Conservation (phyloP, 2,797 vertebrate species). For the Triplophysa bombifrons region DNA sequence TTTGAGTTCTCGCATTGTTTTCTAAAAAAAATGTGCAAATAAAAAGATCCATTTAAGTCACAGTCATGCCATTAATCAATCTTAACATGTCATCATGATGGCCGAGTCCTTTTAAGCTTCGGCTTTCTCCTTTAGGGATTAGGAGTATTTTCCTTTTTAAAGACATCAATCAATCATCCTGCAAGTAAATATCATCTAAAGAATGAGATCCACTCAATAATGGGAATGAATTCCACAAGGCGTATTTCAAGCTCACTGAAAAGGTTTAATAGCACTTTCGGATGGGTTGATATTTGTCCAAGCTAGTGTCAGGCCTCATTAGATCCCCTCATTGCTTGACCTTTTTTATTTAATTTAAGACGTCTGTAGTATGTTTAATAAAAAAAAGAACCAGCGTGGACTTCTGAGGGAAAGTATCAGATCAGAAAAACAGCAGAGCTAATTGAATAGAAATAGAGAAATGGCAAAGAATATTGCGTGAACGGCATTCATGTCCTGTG, state of each 20-base stretch:
- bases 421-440: conserved; percentile 30
- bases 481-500: conserved; percentile 23
- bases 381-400: conserved; percentile 24
- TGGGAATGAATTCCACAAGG: neutral
- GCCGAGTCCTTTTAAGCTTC: neutral
- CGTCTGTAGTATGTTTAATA: conserved; percentile 30
- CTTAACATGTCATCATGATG: neutral
- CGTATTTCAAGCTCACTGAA: neutral
- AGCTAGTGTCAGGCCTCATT: conserved; percentile 25
- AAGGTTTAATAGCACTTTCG: conserved; percentile 10
- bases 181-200: conserved; percentile 27
- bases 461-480: conserved; percentile 37
- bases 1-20: neutral
- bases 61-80: neutral
- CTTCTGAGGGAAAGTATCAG: conserved; percentile 37
- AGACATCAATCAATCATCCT: conserved; percentile 1
- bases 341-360: conserved; percentile 12
- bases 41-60: neutral
- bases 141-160: neutral
- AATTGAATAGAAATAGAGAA: conserved; percentile 48
- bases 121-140: neutral
- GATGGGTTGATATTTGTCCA: conserved; percentile 27
- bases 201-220: neutral
- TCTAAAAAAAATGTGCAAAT: neutral
- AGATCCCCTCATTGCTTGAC: conserved; percentile 14